Conservation (phyloP, 2,888 invertebrate genomes). For the Macrophya annulata region DNA sequence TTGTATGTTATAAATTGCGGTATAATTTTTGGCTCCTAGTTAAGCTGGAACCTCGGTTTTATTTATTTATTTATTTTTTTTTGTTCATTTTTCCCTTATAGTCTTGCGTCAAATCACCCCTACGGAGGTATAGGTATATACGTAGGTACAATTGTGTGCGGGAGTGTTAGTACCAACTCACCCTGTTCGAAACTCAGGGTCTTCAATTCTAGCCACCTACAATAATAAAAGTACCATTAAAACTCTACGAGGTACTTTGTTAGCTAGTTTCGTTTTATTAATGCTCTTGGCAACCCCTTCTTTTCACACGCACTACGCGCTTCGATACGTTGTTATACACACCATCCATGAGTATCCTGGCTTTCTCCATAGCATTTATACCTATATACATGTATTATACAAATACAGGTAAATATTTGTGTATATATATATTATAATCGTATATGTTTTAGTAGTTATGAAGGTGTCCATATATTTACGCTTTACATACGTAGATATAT, state of each 20-base stretch:
- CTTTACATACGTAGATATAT: neutral
- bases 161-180: neutral
- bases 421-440: neutral
- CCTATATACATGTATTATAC: neutral
- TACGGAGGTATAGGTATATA: neutral
- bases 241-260: constrained; percentile 45
- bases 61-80: neutral
- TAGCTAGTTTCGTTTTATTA: constrained; percentile 51
- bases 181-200: neutral
- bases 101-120: constrained; percentile 4
- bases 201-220: constrained; percentile 23
- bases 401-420: neutral
- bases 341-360: neutral
- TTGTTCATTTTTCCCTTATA: neutral
- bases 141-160: neutral
- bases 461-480: neutral
- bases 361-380: neutral
- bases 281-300: constrained; percentile 44
- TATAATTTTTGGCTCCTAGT: constrained; percentile 24
- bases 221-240: constrained; percentile 46
- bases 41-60: neutral
- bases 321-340: neutral
- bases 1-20: constrained; percentile 33
- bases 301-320: constrained; percentile 30
- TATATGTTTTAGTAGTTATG: neutral